phyloP scores from a whole-genome alignment of 1,140 invertebrate genomes.

The Teleogryllus occipitalis region DNA sequence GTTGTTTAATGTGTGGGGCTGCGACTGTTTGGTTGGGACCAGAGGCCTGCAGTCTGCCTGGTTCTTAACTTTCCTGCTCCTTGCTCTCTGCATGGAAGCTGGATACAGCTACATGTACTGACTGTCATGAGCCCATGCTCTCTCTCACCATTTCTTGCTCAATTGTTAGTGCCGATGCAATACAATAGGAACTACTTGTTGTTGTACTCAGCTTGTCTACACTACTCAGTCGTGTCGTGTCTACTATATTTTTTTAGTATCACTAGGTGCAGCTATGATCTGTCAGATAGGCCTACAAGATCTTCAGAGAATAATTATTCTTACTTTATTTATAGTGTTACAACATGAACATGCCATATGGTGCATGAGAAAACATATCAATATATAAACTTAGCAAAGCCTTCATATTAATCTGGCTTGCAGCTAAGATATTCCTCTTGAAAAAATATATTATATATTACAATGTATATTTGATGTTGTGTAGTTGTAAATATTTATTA shows the following conservation, averaged over 20 bases:
- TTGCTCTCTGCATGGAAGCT: neutral
- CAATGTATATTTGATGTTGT: slow-evolving; percentile 5
- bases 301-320: neutral
- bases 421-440: neutral
- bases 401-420: slow-evolving; percentile 1
- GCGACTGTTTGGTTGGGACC: neutral
- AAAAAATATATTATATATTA: slow-evolving; percentile 2
- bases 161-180: slow-evolving; percentile 4
- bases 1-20: neutral
- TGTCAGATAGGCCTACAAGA: slow-evolving; percentile 3
- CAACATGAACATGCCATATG: neutral
- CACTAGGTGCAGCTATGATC: neutral
- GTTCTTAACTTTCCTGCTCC: neutral
- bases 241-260: slow-evolving; percentile 6
- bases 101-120: neutral
- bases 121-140: neutral
- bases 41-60: slow-evolving; percentile 2
- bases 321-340: slow-evolving; percentile 6
- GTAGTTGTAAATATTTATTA: slow-evolving; percentile 6
- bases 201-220: slow-evolving; percentile 3
- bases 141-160: slow-evolving; percentile 3
- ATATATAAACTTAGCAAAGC: slow-evolving; percentile 1
- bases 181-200: slow-evolving; percentile 5
- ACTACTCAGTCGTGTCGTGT: neutral
- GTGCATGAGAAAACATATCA: slow-evolving; percentile 4